Conservation (phyloP, 1,140 invertebrate genomes). For the Rhopalosiphum maidis region DNA sequence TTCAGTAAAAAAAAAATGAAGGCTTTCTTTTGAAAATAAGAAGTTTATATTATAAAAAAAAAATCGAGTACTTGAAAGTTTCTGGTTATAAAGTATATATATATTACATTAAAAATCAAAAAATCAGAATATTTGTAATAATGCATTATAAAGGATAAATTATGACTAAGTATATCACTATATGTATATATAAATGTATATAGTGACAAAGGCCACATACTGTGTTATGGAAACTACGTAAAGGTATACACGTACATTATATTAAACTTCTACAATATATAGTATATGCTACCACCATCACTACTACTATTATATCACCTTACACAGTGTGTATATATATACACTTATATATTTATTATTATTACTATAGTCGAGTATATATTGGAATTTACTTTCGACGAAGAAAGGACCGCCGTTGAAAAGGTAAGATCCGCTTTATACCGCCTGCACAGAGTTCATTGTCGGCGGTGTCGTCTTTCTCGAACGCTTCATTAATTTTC, state of each 20-base stretch:
- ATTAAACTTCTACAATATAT: not conserved
- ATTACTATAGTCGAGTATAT: not conserved
- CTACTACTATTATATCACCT: not conserved
- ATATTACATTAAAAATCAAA: not conserved
- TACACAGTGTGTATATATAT: not conserved
- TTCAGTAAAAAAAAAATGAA: too few species aligned
- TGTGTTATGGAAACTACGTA: not conserved
- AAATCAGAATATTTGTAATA: not conserved
- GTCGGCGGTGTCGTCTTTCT: not conserved
- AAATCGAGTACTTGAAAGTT: too few species aligned
- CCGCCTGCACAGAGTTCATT: not conserved
- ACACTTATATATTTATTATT: not conserved
- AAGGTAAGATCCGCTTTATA: conserved; percentile 3
- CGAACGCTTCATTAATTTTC: conserved; percentile 42
- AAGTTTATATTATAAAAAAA: too few species aligned
- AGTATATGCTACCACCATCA: not conserved
- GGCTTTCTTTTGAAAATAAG: too few species aligned
- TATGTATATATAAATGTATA: not conserved
- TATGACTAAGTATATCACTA: not conserved
- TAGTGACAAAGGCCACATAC: not conserved
- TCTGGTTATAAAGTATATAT: too few species aligned
- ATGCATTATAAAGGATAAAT: not conserved
- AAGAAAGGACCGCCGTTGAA: not conserved
- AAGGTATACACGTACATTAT: not conserved
- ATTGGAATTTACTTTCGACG: not conserved